Evolutionary conservation across 2,113 vertebrate genomes (phyloP), one percentile per base, ranked within the genome.

Genomic region (Xiphophorus hellerii): DNA sequence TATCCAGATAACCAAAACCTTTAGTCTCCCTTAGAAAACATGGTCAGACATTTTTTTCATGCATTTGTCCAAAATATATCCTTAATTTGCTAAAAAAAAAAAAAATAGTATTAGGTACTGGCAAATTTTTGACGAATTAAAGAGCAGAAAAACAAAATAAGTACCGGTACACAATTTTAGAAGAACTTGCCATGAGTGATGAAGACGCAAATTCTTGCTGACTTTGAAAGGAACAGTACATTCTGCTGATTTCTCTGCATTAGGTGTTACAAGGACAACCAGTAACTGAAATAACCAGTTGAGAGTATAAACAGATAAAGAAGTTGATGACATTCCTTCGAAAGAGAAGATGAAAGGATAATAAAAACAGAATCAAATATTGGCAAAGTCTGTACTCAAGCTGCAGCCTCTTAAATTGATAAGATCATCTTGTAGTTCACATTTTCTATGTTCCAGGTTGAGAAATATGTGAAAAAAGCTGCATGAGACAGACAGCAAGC

Each of bases 171-270:
- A 37, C 11, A 27, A 29, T 8, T 76, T 29, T 51, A 35, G 31
- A 39, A 30, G 64, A 37, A 67, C 51, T 66, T 31, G 48, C 48
- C 51, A 37, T 35, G 42, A 66, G 31, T 31, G 9, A 80, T 69
- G 4, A 66, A 58, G n/a, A 67, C 1, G 7, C n/a, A 67, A 44
- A 66, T 81, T 75, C 27, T 25, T 30, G 10, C 13, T 12, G 35
- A 30, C 4, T 61, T 71, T 39, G 28, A 54, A 29, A 78, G 58
- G 66, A 65, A 71, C 70, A 28, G 61, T 48, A 61, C 54, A 51
- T 68, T 65, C 62, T 63, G 69, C 39, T 37, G 62, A 66, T 69
- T 58, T 58, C 69, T 33, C 14, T 20, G 66, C 31, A 13, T 48
- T 28, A 58, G 3, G 11, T 33, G 22, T 61, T 22, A 73, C 13